Percentiles rank a stretch among this genome's conserved stretches.
Conservation (phyloP, 2,888 invertebrate genomes). For the Mythimna impura region DNA sequence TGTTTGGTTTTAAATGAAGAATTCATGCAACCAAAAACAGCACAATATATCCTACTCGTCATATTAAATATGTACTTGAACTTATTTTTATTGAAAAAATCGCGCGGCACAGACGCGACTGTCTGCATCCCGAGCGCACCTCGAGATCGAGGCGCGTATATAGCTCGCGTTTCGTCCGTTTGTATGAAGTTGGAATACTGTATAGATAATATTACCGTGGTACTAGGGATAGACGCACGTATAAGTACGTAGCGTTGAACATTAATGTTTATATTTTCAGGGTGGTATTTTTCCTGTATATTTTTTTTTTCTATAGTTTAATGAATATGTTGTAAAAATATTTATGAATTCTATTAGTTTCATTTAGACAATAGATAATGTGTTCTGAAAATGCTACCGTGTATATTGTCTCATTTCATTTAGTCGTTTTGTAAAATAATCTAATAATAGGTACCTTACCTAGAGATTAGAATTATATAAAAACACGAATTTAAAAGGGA, state of each 20-base stretch:
- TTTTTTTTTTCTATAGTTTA: neutral
- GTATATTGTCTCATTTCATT: neutral
- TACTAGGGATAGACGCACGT: neutral
- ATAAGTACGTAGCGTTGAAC: neutral
- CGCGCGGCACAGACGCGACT: too few species aligned
- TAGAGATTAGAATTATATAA: slow-evolving; percentile 19
- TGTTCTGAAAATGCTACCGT: neutral
- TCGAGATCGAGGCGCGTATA: too few species aligned
- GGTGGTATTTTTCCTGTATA: neutral
- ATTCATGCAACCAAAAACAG: too few species aligned
- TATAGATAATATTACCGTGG: too few species aligned
- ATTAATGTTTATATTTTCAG: neutral
- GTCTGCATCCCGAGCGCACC: too few species aligned
- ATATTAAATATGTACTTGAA: too few species aligned
- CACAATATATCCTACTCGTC: too few species aligned
- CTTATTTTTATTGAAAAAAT: too few species aligned
- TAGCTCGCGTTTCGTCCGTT: too few species aligned
- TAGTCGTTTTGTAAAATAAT: neutral
- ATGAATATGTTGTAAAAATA: neutral
- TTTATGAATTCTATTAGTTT: neutral
- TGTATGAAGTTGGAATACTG: too few species aligned
- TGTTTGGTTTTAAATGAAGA: too few species aligned
- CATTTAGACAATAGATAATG: neutral
- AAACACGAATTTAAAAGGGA: slow-evolving; percentile 32
- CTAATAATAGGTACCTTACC: slow-evolving; percentile 30